Evolutionary conservation across 2,797 vertebrate species (phyloP), one percentile per base, ranked within the genome.

Genomic region (Gephyroberyx darwinii): DNA sequence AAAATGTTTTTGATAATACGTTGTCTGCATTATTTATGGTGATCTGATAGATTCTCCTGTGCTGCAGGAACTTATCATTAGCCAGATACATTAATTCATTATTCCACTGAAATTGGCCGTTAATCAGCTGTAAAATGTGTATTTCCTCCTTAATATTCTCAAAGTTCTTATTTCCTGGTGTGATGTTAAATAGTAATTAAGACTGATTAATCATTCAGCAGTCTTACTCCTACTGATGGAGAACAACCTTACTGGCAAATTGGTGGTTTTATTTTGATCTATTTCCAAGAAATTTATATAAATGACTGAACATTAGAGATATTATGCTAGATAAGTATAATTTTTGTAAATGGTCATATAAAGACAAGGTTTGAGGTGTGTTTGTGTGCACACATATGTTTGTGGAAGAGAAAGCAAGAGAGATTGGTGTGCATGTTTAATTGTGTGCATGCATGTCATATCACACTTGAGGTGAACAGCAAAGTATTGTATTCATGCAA

Each of bases 21-120:
- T 50, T 12, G 37, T 47, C 77, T 88, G 87, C 87, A 90, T 93
- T 90, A 93, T 91, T 91, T 86, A 93, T 87, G 84, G 83, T 65
- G 79, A 90, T 81, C 83, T 86, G 84, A 92, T 80, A 86, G 71
- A 80, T 76, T 68, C 71, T 69, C 70, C 61, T 61, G 65, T 76
- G 69, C 75, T 77, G 78, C 51, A 68, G 80, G 65, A 75, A 86
- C 81, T 83, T 83, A 93, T 90, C 90, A 87, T 87, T 78, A 86
- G 74, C 73, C 67, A 83, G 81, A 90, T 78, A 82, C 74, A 83
- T 86, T 82, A 61, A 84, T 74, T 55, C 71, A 75, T 82, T 80
- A 86, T 88, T 90, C 76, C 65, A 72, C 74, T 71, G 72, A 86
- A 83, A 72, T 59, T 45, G 10, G 56, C 43, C 72, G 80, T 80